Evolutionary conservation across 2,113 vertebrate genomes (phyloP).

Genomic region (Cnemophilus loriae): DNA sequence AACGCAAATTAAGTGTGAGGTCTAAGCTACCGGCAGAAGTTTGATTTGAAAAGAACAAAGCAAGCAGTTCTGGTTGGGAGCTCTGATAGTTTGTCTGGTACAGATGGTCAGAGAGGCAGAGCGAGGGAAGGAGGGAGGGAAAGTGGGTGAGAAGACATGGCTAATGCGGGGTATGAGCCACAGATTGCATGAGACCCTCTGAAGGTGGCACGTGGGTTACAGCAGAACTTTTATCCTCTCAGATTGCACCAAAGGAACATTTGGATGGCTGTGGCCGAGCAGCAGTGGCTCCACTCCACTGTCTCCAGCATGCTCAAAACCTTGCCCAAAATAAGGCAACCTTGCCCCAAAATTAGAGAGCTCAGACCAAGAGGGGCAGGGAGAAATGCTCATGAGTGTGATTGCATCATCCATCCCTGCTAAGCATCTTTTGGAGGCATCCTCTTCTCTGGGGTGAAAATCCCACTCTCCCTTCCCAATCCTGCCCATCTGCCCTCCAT

Average conservation of each 20-base stretch:
- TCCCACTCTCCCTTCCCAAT: background rate
- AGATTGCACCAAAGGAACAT: background rate
- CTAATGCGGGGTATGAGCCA: rapidly evolving
- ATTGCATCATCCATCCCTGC: rapidly evolving
- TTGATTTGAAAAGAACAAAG: conserved; percentile 30
- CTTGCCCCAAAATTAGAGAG: background rate
- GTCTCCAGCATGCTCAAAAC: background rate
- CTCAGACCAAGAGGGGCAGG: background rate
- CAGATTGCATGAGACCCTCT: background rate
- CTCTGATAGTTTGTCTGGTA: background rate
- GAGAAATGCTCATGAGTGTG: rapidly evolving
- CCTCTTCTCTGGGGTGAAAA: background rate
- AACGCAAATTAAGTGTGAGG: conserved; percentile 34
- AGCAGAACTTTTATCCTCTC: background rate
- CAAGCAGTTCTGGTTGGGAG: conserved; percentile 13
- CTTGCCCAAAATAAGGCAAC: background rate
- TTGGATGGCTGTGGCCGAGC: background rate
- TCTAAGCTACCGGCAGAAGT: background rate
- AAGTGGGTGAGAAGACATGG: rapidly evolving
- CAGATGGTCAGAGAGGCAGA: background rate
- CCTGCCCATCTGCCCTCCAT: background rate
- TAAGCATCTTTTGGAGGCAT: background rate
- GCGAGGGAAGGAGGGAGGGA: background rate
- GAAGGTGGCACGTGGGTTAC: background rate
- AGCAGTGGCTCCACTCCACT: background rate